These are phyloP conservation scores for Argyrosomus japonicus DNA, from an alignment of 2,113 vertebrate species.

Conservation along the genomic window DNA sequence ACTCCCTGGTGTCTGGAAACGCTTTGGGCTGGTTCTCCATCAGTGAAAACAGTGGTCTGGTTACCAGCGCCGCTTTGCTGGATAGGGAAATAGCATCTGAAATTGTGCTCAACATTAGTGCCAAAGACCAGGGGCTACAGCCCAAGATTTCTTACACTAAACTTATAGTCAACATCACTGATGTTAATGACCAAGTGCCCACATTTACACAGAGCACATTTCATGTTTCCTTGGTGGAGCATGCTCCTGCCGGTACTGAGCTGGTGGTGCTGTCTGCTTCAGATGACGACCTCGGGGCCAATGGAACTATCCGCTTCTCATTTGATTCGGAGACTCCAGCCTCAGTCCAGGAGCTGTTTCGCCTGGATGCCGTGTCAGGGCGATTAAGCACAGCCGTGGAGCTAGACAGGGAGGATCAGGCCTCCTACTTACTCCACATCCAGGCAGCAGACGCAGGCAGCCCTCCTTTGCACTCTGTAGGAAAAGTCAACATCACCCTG, in stretches of 20 bases:
- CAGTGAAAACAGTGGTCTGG: slow-evolving; percentile 95
- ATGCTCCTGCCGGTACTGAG: slow-evolving; percentile 89
- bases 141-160: slow-evolving; percentile 94
- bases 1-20: slow-evolving; percentile 96
- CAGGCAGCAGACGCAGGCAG: slow-evolving; percentile 90
- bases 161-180: slow-evolving; percentile 90
- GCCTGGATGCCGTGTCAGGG: slow-evolving; percentile 89
- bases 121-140: slow-evolving; percentile 95
- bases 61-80: slow-evolving; percentile 88
- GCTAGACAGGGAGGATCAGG: slow-evolving; percentile 92
- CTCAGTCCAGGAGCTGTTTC: slow-evolving; percentile 85
- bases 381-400: slow-evolving; percentile 86
- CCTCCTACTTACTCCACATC: slow-evolving; percentile 87
- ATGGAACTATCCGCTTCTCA: slow-evolving; percentile 92
- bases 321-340: slow-evolving; percentile 88
- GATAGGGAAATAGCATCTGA: slow-evolving; percentile 92
- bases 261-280: slow-evolving; percentile 89
- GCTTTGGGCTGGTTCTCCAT: slow-evolving; percentile 94
- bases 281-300: slow-evolving; percentile 94
- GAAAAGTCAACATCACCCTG: slow-evolving; percentile 90
- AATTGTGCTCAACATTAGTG: slow-evolving; percentile 95
- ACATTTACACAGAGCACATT: slow-evolving; percentile 88
- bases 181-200: slow-evolving; percentile 95
- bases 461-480: slow-evolving; percentile 88
- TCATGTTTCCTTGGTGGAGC: slow-evolving; percentile 88